These are phyloP conservation scores for Lomographa bimaculata DNA, from an alignment of 2,888 invertebrate genomes.

Conservation along the genomic window DNA sequence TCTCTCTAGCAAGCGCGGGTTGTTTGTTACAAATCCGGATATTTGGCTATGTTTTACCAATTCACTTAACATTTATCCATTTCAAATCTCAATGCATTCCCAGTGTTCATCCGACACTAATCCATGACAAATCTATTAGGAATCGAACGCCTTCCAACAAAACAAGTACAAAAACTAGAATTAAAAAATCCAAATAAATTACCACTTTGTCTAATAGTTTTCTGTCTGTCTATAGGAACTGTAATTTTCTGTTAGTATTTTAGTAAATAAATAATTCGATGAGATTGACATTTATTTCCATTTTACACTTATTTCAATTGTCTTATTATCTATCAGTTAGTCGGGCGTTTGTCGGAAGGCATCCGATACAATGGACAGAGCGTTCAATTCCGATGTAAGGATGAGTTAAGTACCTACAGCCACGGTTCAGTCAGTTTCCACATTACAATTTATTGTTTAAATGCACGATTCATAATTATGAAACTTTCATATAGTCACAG, in stretches of 20 bases:
- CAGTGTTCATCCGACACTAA: constrained; percentile 43
- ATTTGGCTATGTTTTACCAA: constrained; percentile 36
- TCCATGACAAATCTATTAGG: constrained; percentile 40
- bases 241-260: constrained; percentile 64
- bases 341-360: constrained; percentile 51
- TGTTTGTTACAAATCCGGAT: constrained; percentile 38
- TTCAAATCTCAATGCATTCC: constrained; percentile 65
- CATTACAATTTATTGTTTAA: constrained; percentile 57
- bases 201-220: constrained; percentile 58
- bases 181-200: constrained; percentile 60
- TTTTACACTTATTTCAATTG: constrained; percentile 33
- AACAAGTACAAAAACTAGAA: constrained; percentile 44
- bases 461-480: constrained; percentile 52
- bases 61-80: constrained; percentile 39
- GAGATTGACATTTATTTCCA: constrained; percentile 41
- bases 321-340: constrained; percentile 38
- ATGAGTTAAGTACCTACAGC: constrained; percentile 62
- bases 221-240: constrained; percentile 75
- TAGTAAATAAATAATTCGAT: constrained; percentile 57
- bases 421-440: constrained; percentile 54
- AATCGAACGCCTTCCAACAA: constrained; percentile 55
- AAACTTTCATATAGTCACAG: constrained; percentile 62
- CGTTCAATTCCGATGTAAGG: constrained; percentile 66
- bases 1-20: constrained; percentile 58
- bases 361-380: constrained; percentile 55